Conservation (phyloP, 64 coral and sea anemone species). For the Dendronephthya gigantea region DNA sequence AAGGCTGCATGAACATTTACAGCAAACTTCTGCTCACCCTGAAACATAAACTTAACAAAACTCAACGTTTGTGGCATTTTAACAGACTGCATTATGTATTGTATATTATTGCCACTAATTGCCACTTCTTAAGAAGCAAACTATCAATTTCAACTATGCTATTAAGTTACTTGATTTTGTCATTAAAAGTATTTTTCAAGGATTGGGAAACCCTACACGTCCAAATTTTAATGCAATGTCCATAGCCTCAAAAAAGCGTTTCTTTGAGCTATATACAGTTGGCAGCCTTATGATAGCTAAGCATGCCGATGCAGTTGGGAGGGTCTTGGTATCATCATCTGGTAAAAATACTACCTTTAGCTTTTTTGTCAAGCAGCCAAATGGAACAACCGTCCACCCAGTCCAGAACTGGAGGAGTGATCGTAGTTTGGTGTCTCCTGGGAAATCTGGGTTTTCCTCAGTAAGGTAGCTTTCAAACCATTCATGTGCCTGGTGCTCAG, state of each 20-base stretch:
- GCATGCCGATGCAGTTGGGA: slow-evolving; percentile 20
- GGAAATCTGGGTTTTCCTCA: slow-evolving; percentile 8
- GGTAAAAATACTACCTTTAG: slow-evolving; percentile 10
- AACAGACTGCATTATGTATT: neutral
- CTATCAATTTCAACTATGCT: neutral
- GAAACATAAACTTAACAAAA: neutral
- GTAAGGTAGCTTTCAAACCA: slow-evolving; percentile 15
- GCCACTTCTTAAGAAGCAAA: neutral
- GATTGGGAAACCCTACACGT: slow-evolving; percentile 22
- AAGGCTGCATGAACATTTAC: neutral
- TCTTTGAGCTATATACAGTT: slow-evolving; percentile 33
- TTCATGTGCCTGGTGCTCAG: slow-evolving; percentile 3
- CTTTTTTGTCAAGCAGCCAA: slow-evolving; percentile 13
- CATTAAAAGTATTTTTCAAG: neutral
- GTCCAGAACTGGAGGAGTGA: slow-evolving; percentile 31
- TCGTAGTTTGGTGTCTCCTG: slow-evolving; percentile 7
- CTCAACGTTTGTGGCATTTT: neutral
- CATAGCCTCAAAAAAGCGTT: slow-evolving; percentile 28
- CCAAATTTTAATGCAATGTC: slow-evolving; percentile 28
- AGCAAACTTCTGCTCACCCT: neutral
- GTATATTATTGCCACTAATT: neutral
- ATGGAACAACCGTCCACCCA: slow-evolving; percentile 15
- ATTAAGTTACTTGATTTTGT: neutral
- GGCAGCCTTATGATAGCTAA: slow-evolving; percentile 34
- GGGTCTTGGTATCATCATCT: slow-evolving; percentile 25